Base-by-base conservation (phyloP, 2,797 vertebrate genomes). In the Enteromius unitaeniatus region DNA sequence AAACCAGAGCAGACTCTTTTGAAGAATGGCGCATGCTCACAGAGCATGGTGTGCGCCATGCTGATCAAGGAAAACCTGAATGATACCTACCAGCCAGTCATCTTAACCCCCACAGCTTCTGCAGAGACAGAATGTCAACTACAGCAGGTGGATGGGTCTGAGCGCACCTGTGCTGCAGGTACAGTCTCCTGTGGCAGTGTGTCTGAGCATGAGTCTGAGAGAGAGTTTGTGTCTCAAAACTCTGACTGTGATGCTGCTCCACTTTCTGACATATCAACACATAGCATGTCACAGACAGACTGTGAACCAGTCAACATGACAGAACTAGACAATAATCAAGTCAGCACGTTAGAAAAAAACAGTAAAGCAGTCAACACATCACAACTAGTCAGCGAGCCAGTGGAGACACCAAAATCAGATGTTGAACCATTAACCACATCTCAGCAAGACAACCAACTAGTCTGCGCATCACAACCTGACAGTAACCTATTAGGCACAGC, bases 61-160 rank as follows among this genome's bases (percentile, higher is more conserved):
- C 87, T 91, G 58, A 87, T 91, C 0, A 85, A 93, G 78, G 90
- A 93, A 81, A 89, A 90, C 86, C 84, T 91, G 3, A 84, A 31
- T 47, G 82, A 87, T 68, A 28, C 82, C 15, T 42, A 76, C 74
- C 2, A 26, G 78, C 74, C 73, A 62, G 84, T 85, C 60, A 80
- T 88, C 1, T 23, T 84, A 78, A 75, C 87, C 72, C 74, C 81
- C 53, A 70, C 51, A 28, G 11, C 45, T 67, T 84, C 86, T 64
- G 45, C 62, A 60, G 80, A 26, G 11, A 4, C 3, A 72, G 87
- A n/a, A 49, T 21, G 19, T 17, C 37, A 26, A 15, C 70, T 60
- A 75, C 65, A 85, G 58, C 72, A 78, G 60, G 58, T 51, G 69
- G 74, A 83, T 7, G 28, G n/a, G 45, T 60, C 42, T 37, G 19